A percentile compares a stretch with the other conserved stretches of the same genome.
phyloP scores from a whole-genome alignment of 2,113 vertebrate genomes.

The Gavia stellata region DNA sequence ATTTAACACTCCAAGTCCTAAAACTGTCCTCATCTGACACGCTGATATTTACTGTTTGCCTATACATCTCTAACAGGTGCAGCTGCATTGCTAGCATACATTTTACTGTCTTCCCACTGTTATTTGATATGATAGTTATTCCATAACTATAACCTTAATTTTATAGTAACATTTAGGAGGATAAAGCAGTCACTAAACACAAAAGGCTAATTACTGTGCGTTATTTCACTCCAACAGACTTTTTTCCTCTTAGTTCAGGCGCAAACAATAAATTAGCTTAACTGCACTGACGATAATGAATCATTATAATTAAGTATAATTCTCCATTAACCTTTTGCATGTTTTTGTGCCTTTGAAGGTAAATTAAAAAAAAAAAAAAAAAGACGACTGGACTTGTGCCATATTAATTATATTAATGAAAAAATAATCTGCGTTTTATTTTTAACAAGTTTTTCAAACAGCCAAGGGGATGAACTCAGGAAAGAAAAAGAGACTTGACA shows the following conservation, averaged over 20 bases:
- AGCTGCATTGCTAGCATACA: conserved; percentile 47
- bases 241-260: conserved; percentile 64
- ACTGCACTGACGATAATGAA: conserved; percentile 73
- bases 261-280: conserved; percentile 77
- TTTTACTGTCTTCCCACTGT: conserved; percentile 52
- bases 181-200: conserved; percentile 66
- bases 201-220: conserved; percentile 70
- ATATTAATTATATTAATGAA: conserved; percentile 69
- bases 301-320: conserved; percentile 80
- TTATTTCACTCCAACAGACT: conserved; percentile 67
- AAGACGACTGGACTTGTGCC: conserved; percentile 26
- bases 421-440: conserved; percentile 57
- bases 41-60: conserved; percentile 72
- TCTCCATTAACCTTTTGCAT: conserved; percentile 76
- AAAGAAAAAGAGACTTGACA: conserved; percentile 24
- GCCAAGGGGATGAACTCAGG: background rate
- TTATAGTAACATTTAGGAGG: conserved; percentile 63
- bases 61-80: conserved; percentile 82
- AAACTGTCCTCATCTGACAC: conserved; percentile 79
- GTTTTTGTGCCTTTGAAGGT: conserved; percentile 61
- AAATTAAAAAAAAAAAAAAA: conserved; percentile 51
- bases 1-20: conserved; percentile 61
- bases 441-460: conserved; percentile 62
- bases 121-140: conserved; percentile 44
- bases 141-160: conserved; percentile 46